Base-by-base conservation (phyloP, 53 echinoderm and acorn worm genomes). In the Astropecten irregularis region DNA sequence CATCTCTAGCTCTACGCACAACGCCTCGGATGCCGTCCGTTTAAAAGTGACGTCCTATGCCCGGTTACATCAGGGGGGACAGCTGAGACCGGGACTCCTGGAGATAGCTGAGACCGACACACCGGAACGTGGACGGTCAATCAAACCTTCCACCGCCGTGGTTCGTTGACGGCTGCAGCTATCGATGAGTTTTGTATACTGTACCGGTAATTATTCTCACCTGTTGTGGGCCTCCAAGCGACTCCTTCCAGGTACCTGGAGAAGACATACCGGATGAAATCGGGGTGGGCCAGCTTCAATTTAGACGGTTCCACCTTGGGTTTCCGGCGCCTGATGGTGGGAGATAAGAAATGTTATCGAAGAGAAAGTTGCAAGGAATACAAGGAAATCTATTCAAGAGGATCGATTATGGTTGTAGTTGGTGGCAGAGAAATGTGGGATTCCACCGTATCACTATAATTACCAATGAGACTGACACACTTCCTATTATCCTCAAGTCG, bases 221-320 rank as follows among this genome's bases (percentile, higher is more conserved):
- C 96, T 87, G 96, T 96, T 31, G 96, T 96, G 2, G 96, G 96
- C 53, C 96, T 81, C 60, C 87, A 84, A n/a, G 91, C 76, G 57
- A 94, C 87, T 50, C 77, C 91, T 38, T 93, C 94, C 47, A 96
- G 64, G 82, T 89, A 96, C 21, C 66, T 84, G 6, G 91, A 86
- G 79, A 91, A 93, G 44, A 93, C 87, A 76, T 96, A 96, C 9
- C 96, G 91, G 52, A 93, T 84, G 92, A 96, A 96, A 44, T 91
- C 90, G 32, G 96, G 96, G 69, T 96, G 96, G 4, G 91, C 22
- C 2, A 94, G 38, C 54, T 94, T 96, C 39, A 89, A 37, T 49
- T 82, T 83, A 16, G 76, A 63, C 0, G 85, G 67, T 33, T 79
- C 53, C 6, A 93, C 83, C 10, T 34, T 40, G 15, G 95, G 93